Conservation (phyloP, 2,113 vertebrate genomes). For the Xyrauchen texanus region DNA sequence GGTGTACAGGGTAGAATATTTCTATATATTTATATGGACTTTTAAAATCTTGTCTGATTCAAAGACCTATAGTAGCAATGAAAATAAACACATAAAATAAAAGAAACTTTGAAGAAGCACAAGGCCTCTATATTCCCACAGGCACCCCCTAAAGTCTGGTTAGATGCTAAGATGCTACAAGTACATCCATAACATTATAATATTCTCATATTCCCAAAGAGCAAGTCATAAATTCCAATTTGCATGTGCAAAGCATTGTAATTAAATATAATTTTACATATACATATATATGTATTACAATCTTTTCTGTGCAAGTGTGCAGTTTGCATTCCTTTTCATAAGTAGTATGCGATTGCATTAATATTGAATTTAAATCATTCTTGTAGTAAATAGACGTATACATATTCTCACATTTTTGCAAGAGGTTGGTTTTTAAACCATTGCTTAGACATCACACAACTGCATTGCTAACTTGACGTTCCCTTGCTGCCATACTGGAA, state of each 20-base stretch:
- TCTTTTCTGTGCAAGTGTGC: slow-evolving; percentile 80
- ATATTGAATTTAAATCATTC: slow-evolving; percentile 78
- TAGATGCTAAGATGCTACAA: slow-evolving; percentile 81
- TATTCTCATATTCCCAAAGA: slow-evolving; percentile 69
- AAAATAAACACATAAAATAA: slow-evolving; percentile 64
- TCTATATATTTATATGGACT: slow-evolving; percentile 69
- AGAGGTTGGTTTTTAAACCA: slow-evolving; percentile 69
- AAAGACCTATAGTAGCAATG: slow-evolving; percentile 79
- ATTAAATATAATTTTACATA: slow-evolving; percentile 54
- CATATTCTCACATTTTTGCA: slow-evolving; percentile 78
- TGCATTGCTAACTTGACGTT: slow-evolving; percentile 11
- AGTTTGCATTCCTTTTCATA: slow-evolving; percentile 81
- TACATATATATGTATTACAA: slow-evolving; percentile 65
- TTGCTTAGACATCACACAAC: slow-evolving; percentile 52
- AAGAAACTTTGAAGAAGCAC: slow-evolving; percentile 74
- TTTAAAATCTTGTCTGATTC: slow-evolving; percentile 64
- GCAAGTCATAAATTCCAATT: slow-evolving; percentile 69
- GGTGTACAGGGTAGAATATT: slow-evolving; percentile 82
- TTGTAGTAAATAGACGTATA: slow-evolving; percentile 80
- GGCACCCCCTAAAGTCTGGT: slow-evolving; percentile 78
- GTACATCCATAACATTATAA: slow-evolving; percentile 82
- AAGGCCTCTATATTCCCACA: slow-evolving; percentile 72
- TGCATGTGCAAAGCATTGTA: slow-evolving; percentile 81
- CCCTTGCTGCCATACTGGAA: slow-evolving; percentile 51
- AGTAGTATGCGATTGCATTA: slow-evolving; percentile 81